A percentile compares a stretch with the other conserved stretches of the same genome.
These are phyloP conservation scores for Rhadinocentrus ornatus DNA, from an alignment of 2,797 vertebrate species.

Conservation along the genomic window DNA sequence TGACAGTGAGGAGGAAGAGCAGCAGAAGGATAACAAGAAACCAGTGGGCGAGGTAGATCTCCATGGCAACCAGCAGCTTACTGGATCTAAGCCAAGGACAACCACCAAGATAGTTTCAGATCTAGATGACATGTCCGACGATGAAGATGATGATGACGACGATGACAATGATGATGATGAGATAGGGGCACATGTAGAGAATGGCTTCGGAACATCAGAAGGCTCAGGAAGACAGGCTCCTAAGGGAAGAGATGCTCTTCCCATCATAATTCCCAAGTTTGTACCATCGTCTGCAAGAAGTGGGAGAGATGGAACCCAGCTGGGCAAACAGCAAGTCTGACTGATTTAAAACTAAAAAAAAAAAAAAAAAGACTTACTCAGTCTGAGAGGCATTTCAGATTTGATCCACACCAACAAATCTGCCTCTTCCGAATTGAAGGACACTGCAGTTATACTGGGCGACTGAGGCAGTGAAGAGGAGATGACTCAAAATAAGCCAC, in stretches of 20 bases:
- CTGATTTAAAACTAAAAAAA: not conserved
- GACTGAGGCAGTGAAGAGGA: constrained; percentile 34
- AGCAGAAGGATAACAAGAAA: constrained; percentile 55
- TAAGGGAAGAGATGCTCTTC: constrained; percentile 86
- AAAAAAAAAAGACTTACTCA: constrained; percentile 14
- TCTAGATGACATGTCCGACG: constrained; percentile 85
- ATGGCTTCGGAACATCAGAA: constrained; percentile 77
- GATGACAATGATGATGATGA: constrained; percentile 46
- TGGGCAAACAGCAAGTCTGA: constrained; percentile 92
- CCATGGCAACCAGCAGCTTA: constrained; percentile 47
- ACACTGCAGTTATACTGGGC: constrained; percentile 31
- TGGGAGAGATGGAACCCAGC: constrained; percentile 78
- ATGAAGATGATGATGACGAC: constrained; percentile 44
- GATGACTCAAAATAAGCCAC: constrained; percentile 77
- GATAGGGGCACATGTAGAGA: constrained; percentile 87
- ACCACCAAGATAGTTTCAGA: constrained; percentile 75
- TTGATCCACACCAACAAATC: constrained; percentile 70
- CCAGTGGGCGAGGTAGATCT: constrained; percentile 72
- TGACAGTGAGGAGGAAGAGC: constrained; percentile 78
- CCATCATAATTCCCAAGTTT: constrained; percentile 88
- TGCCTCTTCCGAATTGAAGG: constrained; percentile 70
- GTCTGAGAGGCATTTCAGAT: constrained; percentile 43
- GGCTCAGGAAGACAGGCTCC: constrained; percentile 72
- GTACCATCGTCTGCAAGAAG: constrained; percentile 85
- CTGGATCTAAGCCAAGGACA: constrained; percentile 35